Evolutionary conservation across 2,113 vertebrate genomes (phyloP).

Genomic region (Antechinus stuartii): DNA sequence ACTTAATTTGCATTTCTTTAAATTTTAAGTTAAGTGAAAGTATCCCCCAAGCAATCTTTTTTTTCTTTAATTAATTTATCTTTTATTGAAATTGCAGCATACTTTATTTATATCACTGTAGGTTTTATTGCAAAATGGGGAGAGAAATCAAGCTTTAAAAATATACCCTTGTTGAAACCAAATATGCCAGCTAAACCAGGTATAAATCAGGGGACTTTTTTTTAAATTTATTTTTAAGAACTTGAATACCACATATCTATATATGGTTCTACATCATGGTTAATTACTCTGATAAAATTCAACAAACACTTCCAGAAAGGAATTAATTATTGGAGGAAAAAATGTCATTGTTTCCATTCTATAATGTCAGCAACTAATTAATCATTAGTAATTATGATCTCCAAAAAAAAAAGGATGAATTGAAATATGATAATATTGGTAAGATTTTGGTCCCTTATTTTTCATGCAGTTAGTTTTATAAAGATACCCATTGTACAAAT

Average conservation of each 20-base stretch:
- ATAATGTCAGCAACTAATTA: slow-evolving; percentile 24
- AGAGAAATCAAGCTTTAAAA: slow-evolving; percentile 83
- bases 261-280: slow-evolving; percentile 54
- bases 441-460: neutral
- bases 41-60: too few species aligned
- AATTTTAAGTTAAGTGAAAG: too few species aligned
- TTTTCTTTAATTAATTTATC: slow-evolving; percentile 72
- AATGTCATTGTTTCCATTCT: neutral
- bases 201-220: slow-evolving; percentile 65
- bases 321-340: slow-evolving; percentile 48
- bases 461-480: slow-evolving; percentile 29
- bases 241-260: slow-evolving; percentile 54
- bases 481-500: slow-evolving; percentile 55
- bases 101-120: slow-evolving; percentile 87
- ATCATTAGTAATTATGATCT: neutral
- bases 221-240: slow-evolving; percentile 48
- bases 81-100: slow-evolving; percentile 88
- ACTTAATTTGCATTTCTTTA: too few species aligned
- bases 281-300: slow-evolving; percentile 37
- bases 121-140: slow-evolving; percentile 83
- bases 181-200: slow-evolving; percentile 80
- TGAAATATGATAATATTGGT: neutral
- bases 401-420: too few species aligned
- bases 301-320: slow-evolving; percentile 61
- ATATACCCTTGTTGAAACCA: slow-evolving; percentile 81